Percentiles rank a stretch among this genome's conserved stretches.
Evolutionary conservation across 2,113 vertebrate genomes (phyloP).

Genomic region (Hymenochirus boettgeri): DNA sequence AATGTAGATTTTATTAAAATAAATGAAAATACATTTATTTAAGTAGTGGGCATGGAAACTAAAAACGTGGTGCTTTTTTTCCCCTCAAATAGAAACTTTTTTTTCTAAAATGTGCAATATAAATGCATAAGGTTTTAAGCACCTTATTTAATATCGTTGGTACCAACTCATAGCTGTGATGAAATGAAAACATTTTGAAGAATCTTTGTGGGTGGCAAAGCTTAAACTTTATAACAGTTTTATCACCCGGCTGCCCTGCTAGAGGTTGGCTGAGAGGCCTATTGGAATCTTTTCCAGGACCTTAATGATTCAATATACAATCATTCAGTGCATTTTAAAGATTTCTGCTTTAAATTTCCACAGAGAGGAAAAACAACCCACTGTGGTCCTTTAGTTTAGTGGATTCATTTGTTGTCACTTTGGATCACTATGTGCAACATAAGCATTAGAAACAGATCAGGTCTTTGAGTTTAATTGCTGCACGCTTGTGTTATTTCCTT

Average conservation of each 20-base stretch:
- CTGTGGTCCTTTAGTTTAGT: slow-evolving; percentile 29
- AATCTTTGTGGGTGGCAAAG: slow-evolving; percentile 9
- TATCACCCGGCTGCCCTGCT: neutral
- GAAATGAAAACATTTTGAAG: slow-evolving; percentile 5
- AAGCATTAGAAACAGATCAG: slow-evolving; percentile 38
- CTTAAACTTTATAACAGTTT: neutral
- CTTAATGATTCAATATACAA: slow-evolving; percentile 10
- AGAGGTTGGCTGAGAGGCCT: slow-evolving; percentile 18
- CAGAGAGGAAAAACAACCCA: slow-evolving; percentile 26
- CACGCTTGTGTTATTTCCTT: slow-evolving; percentile 10
- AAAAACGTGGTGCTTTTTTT: too few species aligned
- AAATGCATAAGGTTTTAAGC: too few species aligned
- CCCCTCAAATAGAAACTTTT: too few species aligned
- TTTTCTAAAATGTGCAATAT: too few species aligned
- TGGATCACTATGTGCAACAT: slow-evolving; percentile 38
- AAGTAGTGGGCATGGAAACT: too few species aligned
- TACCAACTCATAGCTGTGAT: neutral
- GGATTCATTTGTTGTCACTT: slow-evolving; percentile 39
- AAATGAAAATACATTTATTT: too few species aligned
- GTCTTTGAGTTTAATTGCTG: slow-evolving; percentile 34
- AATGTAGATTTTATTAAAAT: too few species aligned
- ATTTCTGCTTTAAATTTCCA: slow-evolving; percentile 22
- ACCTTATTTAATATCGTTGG: too few species aligned
- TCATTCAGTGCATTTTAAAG: slow-evolving; percentile 17
- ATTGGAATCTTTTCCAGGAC: neutral